Evolutionary conservation across 2,888 invertebrate genomes (phyloP), one percentile per base, ranked within the genome.

Genomic region (Antheraea yamamai): DNA sequence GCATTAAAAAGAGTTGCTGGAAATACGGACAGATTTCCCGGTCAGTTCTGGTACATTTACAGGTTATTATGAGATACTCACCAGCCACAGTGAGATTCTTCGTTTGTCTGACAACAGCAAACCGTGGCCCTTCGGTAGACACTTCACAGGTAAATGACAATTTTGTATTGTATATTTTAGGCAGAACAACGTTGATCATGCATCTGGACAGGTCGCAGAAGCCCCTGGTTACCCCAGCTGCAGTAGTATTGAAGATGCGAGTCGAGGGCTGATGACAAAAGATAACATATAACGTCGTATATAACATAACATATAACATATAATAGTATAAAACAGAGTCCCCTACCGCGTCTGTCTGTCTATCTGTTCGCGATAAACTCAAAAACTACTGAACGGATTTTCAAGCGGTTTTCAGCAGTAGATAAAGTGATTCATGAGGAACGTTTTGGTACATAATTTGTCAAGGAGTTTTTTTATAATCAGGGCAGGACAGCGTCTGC

Each of bases 21-120:
- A 66, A 26, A 66, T 30, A 4, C 14, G 30, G 14, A 66, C 0
- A 16, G 16, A 30, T 16, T 30, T 30, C 20, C 30, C 26, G 16
- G 26, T 16, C 6, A 18, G 10, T 66, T 6, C 1, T 26, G 10
- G 3, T 12, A 30, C 26, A 30, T 23, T 61, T 12, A 30, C 26
- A 66, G 47, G 47, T 47, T 47, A 47, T 47, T 47, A 39, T 39
- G 47, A 12, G 20, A 30, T 66, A 66, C 64, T 86, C 77, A 94
- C 94, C 93, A 82, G 94, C 94, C 10, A 94, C 90, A 23, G 94
- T 94, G 75, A 95, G 82, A 75, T 92, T 90, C 82, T 92, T 94
- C 6, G 92, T 92, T 77, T 92, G 89, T 84, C 93, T 94, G 58
- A 92, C 94, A 16, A 94, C 92, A 0, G 93, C 94, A 74, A 95